phyloP scores from a whole-genome alignment of 2,888 invertebrate genomes.

The Dicranocentrus wangi region DNA sequence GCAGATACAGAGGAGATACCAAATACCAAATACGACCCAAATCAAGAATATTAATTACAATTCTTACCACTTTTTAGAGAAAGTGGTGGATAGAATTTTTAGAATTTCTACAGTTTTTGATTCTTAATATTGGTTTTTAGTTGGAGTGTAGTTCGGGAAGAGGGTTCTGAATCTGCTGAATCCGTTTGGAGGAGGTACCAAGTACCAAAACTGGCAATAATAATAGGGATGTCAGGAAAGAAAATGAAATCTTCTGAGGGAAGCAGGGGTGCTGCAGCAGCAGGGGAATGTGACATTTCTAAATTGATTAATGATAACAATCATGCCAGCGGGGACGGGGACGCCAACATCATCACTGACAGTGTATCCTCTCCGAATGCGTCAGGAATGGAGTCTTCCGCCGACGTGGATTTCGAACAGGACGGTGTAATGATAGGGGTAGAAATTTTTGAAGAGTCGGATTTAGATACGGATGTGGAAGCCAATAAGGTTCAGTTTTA shows the following conservation, averaged over 20 bases:
- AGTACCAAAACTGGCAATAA: too few species aligned
- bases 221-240: too few species aligned
- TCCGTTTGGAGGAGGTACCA: too few species aligned
- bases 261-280: not conserved
- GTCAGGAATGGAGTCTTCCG: not conserved
- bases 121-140: too few species aligned
- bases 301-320: not conserved
- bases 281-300: not conserved
- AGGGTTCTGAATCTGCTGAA: too few species aligned
- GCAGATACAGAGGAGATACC: too few species aligned
- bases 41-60: too few species aligned
- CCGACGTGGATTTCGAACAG: not conserved
- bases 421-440: slow-evolving; percentile 37
- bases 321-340: not conserved
- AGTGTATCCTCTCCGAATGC: not conserved
- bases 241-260: not conserved
- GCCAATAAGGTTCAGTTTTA: slow-evolving; percentile 43
- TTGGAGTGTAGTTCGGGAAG: too few species aligned
- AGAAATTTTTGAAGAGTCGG: slow-evolving; percentile 42
- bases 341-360: not conserved
- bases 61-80: too few species aligned
- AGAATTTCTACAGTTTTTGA: too few species aligned
- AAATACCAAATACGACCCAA: too few species aligned
- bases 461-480: slow-evolving; percentile 43
- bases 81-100: too few species aligned